These are phyloP conservation scores for Gila orcuttii DNA, from an alignment of 2,113 vertebrate species.

Conservation along the genomic window DNA sequence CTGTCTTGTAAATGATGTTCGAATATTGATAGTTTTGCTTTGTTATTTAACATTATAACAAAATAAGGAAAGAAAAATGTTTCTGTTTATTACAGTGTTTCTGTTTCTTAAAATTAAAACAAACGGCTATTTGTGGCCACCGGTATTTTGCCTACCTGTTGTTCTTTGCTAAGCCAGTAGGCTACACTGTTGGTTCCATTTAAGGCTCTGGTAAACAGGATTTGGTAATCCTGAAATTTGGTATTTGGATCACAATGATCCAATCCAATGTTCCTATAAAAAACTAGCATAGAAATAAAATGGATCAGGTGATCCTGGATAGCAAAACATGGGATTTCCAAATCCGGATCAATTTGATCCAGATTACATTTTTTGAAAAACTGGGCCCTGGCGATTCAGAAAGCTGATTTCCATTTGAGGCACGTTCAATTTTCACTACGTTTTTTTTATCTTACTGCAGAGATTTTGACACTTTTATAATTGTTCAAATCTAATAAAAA, in stretches of 20 bases:
- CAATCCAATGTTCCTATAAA: no score
- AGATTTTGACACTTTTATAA: neutral
- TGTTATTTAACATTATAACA: no score
- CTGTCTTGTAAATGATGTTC: neutral
- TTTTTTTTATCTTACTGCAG: neutral
- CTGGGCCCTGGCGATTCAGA: neutral
- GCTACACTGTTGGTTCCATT: conserved; percentile 5
- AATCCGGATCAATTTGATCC: no score
- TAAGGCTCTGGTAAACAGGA: no score
- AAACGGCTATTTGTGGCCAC: neutral
- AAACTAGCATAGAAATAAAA: no score
- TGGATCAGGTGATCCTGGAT: no score
- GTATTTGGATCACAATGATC: no score
- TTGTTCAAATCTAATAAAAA: neutral
- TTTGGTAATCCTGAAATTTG: no score
- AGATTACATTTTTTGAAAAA: no score
- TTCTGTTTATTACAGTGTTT: neutral
- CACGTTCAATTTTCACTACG: neutral
- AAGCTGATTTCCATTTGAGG: neutral
- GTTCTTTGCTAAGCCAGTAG: conserved; percentile 7
- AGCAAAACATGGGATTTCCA: no score
- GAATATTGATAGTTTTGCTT: neutral
- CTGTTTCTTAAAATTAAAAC: neutral
- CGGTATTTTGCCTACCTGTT: neutral
- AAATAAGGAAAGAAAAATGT: no score